Evolutionary conservation across 2,888 invertebrate genomes (phyloP), one percentile per base, ranked within the genome.

Genomic region (Oeneis ivallda): DNA sequence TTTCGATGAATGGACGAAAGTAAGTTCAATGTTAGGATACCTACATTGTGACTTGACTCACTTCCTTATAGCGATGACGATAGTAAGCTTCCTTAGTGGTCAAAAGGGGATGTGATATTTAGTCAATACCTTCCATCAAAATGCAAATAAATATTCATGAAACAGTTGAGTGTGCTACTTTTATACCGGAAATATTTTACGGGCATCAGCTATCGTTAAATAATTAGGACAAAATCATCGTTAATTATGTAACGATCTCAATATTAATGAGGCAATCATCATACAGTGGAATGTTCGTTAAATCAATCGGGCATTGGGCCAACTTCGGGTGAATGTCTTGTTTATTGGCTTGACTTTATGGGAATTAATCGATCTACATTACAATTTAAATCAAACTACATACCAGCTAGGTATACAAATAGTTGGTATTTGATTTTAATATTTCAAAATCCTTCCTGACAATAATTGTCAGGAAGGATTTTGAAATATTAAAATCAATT

Each of bases 271-370:
- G 57, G 19, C 50, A 49, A 61, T 47, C 26, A 43, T 60, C 43
- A 64, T 66, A 63, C 56, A 64, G 58, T 58, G 57, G 63, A 62
- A 67, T 71, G 64, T 68, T 72, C 66, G 71, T 73, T 75, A 76
- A 76, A 77, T 77, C 79, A 83, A 75, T 79, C 75, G 75, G 72
- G 69, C 75, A 75, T 75, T 80, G 73, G 77, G 75, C 75, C 78
- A 73, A 70, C 70, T 59, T 73, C 71, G 75, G 86, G 86, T 87
- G 86, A 89, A 88, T 73, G 88, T 84, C 87, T 85, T 74, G 72
- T 86, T 87, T 86, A 89, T 89, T 85, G 82, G 76, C 75, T 78
- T 80, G 83, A 83, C 83, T 83, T 84, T 83, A 81, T 75, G 73
- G 79, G 78, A 82, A 80, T 82, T 81, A 82, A 84, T 83, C 81